Evolutionary conservation across 2,888 invertebrate species (phyloP), one percentile per base, ranked within the genome.

Genomic region (Dicranocentrus wangi): DNA sequence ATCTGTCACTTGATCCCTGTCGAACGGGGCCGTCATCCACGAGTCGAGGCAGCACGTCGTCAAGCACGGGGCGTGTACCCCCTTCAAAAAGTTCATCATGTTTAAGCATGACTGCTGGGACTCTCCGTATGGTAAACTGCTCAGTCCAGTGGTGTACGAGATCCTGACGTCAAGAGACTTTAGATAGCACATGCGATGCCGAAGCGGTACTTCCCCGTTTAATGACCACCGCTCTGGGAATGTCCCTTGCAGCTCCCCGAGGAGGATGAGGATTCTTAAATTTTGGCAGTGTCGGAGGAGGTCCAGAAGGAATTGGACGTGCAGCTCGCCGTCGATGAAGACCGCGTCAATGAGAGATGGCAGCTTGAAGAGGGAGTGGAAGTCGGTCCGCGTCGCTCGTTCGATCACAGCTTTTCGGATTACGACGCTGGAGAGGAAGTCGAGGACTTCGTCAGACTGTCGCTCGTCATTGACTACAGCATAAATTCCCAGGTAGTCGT

Each of bases 141-240:
- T 0, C 8, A 19, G 3, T 3, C n/a, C 43, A 8, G 61, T 21
- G 10, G 28, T 71, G 43, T 60, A 61, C 8, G 71, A 55, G 17
- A 71, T 71, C 43, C 79, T 13, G 0, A 79, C 39, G 58, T 79
- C 79, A 21, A 79, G 13, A 1, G 63, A 39, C 17, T n/a, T 55
- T 32, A 79, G 25, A 13, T 78, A n/a, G 1, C 17, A n/a, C 15
- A 60, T 2, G 1, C 8, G 1, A 17, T 21, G 51, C 1, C 58
- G 23, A 19, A 68, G 25, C 8, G 21, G 39, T 19, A 23, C 55
- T 55, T 39, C 23, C n/a, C n/a, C n/a, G n/a, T n/a, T n/a, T n/a
- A n/a, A n/a, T n/a, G n/a, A n/a, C n/a, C n/a, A n/a, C n/a, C n/a
- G 1, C 15, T 39, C 23, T 10, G 70, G 70, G 1, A 70, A n/a